A percentile compares a stretch with the other conserved stretches of the same genome.
Evolutionary conservation across 2,113 vertebrate species (phyloP).

Genomic region (Dryoscopus gambensis): DNA sequence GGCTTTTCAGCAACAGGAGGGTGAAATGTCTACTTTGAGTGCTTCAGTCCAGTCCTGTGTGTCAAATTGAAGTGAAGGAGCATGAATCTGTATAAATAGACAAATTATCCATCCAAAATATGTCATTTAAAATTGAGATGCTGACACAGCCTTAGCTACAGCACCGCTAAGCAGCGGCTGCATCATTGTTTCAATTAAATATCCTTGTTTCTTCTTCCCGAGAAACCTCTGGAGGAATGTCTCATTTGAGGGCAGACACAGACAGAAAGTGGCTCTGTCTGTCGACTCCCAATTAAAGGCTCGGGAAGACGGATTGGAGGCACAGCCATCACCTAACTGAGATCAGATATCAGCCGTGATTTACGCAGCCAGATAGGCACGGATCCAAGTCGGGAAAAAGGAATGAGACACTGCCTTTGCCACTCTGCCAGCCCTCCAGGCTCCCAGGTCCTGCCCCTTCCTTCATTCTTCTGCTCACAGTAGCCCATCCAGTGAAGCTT

Average conservation of each 20-base stretch:
- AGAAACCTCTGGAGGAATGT: conserved; percentile 36
- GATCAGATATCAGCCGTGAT: not conserved
- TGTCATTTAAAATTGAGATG: conserved; percentile 43
- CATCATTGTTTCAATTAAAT: conserved; percentile 31
- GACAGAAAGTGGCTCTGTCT: not conserved
- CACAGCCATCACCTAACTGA: not conserved
- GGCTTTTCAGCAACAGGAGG: not conserved
- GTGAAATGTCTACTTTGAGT: not conserved
- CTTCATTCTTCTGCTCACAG: not conserved
- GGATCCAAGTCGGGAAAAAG: not conserved
- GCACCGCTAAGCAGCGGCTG: not conserved
- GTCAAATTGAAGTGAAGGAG: conserved; percentile 27
- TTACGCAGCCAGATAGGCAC: not conserved
- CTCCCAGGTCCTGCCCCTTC: not conserved
- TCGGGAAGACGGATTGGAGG: not conserved
- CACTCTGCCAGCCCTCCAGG: not conserved
- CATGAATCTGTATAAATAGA: conserved; percentile 23
- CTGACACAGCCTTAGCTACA: conserved; percentile 26
- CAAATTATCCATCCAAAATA: conserved; percentile 11
- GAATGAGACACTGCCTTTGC: not conserved
- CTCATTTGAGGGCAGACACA: not conserved
- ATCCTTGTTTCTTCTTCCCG: not conserved
- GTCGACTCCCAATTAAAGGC: not conserved
- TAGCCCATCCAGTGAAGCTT: not conserved
- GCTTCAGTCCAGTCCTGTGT: not conserved